Evolutionary conservation across 2,888 invertebrate genomes (phyloP).

Genomic region (Epistrophella euchroma): DNA sequence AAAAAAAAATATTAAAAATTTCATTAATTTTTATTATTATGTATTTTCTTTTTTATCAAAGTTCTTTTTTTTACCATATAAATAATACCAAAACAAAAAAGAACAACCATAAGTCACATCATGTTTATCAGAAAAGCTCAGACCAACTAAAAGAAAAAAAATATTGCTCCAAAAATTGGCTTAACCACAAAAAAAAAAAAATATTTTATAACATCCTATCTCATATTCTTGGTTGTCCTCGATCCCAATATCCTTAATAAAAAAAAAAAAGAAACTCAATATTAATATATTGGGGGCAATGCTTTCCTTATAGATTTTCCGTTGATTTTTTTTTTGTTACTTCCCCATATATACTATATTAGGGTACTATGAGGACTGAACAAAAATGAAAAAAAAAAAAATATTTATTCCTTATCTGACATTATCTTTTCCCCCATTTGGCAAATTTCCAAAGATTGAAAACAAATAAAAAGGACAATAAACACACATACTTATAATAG

Average conservation of each 20-base stretch:
- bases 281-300: slow-evolving; percentile 10
- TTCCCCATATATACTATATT: neutral
- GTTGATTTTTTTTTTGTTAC: neutral
- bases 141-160: neutral
- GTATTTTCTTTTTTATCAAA: neutral
- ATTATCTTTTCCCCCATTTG: slow-evolving; percentile 58
- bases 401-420: slow-evolving; percentile 41
- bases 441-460: slow-evolving; percentile 68
- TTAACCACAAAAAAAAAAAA: neutral
- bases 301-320: slow-evolving; percentile 2
- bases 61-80: neutral
- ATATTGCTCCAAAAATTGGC: slow-evolving; percentile 1
- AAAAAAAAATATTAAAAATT: neutral
- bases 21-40: neutral
- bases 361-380: neutral
- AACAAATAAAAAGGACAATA: slow-evolving; percentile 66
- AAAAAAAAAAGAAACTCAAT: neutral
- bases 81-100: neutral
- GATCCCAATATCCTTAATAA: slow-evolving; percentile 1
- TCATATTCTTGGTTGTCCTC: neutral
- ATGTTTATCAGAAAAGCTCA: neutral
- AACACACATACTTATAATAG: slow-evolving; percentile 54
- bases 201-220: slow-evolving; percentile 3
- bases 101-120: neutral
- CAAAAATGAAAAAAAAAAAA: slow-evolving; percentile 2